phyloP scores from a whole-genome alignment of 2,113 vertebrate species.

The Tachysurus fulvidraco region DNA sequence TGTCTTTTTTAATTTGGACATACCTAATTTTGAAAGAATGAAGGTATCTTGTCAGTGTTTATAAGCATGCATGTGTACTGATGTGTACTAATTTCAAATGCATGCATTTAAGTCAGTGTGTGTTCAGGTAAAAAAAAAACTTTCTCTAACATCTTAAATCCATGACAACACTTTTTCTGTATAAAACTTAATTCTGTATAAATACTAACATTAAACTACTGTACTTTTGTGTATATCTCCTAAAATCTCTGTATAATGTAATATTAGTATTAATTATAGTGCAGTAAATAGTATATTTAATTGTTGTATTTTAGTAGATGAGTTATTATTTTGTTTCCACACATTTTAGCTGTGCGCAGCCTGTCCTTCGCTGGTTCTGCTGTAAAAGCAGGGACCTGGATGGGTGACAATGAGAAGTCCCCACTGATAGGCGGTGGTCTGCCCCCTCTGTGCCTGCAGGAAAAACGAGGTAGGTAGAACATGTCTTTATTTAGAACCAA shows the following conservation, averaged over 20 bases:
- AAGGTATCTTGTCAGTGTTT: background rate
- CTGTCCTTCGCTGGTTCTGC: conserved; percentile 77
- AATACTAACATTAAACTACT: background rate
- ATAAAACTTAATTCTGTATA: too few species aligned
- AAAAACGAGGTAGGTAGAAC: conserved; percentile 79
- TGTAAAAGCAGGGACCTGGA: conserved; percentile 69
- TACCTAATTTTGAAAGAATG: background rate
- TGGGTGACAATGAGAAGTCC: conserved; percentile 70
- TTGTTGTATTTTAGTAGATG: background rate
- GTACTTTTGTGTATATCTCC: background rate
- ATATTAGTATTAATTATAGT: background rate
- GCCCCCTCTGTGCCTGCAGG: conserved; percentile 73
- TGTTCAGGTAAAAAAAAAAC: background rate
- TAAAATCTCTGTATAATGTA: background rate
- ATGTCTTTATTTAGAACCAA: background rate
- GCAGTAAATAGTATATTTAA: background rate
- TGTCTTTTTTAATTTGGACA: background rate
- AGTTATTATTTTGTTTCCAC: conserved; percentile 52
- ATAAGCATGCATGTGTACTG: background rate
- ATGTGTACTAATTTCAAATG: background rate
- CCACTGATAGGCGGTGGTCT: conserved; percentile 63
- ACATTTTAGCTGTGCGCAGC: conserved; percentile 75
- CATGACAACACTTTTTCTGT: background rate
- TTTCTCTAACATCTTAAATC: background rate
- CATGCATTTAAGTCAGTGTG: conserved; percentile 8